Percentiles rank a stretch among this genome's conserved stretches.
Evolutionary conservation across 2,797 vertebrate genomes (phyloP).

Genomic region (Adrianichthys oophorus): DNA sequence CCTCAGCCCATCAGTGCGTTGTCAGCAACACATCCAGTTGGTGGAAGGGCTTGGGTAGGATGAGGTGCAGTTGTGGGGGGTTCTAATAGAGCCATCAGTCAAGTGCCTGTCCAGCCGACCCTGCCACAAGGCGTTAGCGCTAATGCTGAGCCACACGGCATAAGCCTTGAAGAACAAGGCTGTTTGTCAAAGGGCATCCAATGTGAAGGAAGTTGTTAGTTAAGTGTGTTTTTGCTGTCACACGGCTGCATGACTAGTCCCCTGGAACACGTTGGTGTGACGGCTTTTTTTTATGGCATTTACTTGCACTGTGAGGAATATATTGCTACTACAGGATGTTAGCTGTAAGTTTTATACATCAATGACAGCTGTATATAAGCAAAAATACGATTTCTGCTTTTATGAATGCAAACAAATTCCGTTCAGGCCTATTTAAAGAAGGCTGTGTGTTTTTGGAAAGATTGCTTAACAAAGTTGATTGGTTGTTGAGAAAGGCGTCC

Average conservation of each 20-base stretch:
- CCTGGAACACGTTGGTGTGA: slow-evolving; percentile 48
- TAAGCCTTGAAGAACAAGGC: slow-evolving; percentile 72
- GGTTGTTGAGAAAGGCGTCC: no score
- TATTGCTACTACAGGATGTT: neutral
- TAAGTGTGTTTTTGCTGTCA: slow-evolving; percentile 69
- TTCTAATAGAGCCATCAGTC: slow-evolving; percentile 93
- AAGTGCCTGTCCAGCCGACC: slow-evolving; percentile 81
- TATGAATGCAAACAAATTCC: neutral
- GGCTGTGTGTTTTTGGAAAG: neutral
- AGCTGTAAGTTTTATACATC: neutral
- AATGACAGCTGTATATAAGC: neutral
- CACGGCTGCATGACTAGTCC: slow-evolving; percentile 45
- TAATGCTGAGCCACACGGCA: slow-evolving; percentile 75
- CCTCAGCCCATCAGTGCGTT: slow-evolving; percentile 77
- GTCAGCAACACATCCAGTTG: slow-evolving; percentile 87
- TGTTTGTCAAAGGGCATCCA: slow-evolving; percentile 81
- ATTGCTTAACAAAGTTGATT: no score
- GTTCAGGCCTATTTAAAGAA: neutral
- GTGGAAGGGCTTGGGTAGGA: slow-evolving; percentile 81
- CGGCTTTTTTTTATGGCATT: slow-evolving; percentile 24
- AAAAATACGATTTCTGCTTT: neutral
- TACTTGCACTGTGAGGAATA: slow-evolving; percentile 4
- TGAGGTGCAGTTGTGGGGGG: slow-evolving; percentile 82
- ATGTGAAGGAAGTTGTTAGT: slow-evolving; percentile 79
- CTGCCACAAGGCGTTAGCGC: slow-evolving; percentile 73